These are phyloP conservation scores for Rhinogobio ventralis DNA, from an alignment of 2,797 vertebrate species.

Conservation along the genomic window DNA sequence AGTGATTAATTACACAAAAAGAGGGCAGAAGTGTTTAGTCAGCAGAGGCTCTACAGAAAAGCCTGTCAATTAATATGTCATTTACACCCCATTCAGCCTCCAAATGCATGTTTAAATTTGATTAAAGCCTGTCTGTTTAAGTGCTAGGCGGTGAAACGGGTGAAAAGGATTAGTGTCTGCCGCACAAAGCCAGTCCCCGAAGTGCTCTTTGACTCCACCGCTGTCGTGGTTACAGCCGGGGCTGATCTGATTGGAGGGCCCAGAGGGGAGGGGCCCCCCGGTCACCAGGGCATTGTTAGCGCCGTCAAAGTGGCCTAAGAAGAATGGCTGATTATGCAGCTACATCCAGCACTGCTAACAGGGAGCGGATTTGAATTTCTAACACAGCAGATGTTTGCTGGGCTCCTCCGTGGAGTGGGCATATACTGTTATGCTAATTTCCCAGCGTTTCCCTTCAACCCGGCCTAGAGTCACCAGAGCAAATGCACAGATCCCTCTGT, in stretches of 20 bases:
- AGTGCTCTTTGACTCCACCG: conserved; percentile 78
- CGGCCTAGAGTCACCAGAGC: conserved; percentile 97
- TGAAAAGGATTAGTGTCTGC: conserved; percentile 79
- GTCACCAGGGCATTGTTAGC: conserved; percentile 89
- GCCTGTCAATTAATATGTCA: conserved; percentile 61
- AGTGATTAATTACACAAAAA: conserved; percentile 67
- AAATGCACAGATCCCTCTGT: conserved; percentile 97
- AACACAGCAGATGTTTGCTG: conserved; percentile 99
- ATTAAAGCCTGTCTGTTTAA: conserved; percentile 63
- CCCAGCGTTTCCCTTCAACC: conserved; percentile 92
- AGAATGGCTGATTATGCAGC: conserved; percentile 96
- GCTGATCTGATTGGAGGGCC: conserved; percentile 83
- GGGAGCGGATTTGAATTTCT: conserved; percentile 98
- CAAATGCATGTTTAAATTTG: conserved; percentile 62
- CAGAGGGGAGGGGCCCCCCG: conserved; percentile 82
- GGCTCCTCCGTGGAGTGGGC: conserved; percentile 89
- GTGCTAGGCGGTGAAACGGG: conserved; percentile 72
- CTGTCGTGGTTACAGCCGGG: conserved; percentile 82
- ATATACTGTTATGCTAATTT: conserved; percentile 99
- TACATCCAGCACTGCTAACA: conserved; percentile 90
- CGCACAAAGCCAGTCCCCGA: conserved; percentile 81
- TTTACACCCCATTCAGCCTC: conserved; percentile 59
- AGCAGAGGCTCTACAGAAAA: conserved; percentile 47
- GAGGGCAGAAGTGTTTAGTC: conserved; percentile 59
- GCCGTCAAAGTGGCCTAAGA: conserved; percentile 87